Evolutionary conservation across 1,140 invertebrate genomes (phyloP), one percentile per base, ranked within the genome.

Genomic region (Aethina tumida): DNA sequence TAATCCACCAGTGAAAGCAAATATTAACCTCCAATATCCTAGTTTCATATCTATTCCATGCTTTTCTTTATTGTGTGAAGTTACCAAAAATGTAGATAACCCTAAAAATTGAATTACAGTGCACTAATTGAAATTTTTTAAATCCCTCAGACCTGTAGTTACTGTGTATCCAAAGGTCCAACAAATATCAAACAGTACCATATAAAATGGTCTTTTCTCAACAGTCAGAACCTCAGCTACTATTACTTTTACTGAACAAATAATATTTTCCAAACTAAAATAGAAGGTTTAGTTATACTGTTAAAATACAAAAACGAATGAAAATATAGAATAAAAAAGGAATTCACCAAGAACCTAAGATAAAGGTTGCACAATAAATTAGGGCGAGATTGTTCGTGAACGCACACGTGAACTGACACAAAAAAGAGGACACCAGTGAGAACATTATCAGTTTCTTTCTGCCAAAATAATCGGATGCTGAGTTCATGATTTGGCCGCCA

Each of bases 21-120:
- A 52, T 28, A 49, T 38, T 28, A 50, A 20, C 21, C 54, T 46
- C 52, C 54, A 56, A 30, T 44, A 47, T 6, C 45, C 33, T 8
- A 50, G 36, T 35, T 45, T 42, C 18, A 44, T 40, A 19, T 46
- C 41, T 16, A 26, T 42, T 3, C 29, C 30, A 14, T 40, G 20
- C 16, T 46, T 32, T 29, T 39, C 13, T 2, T 36, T 18, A 2
- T 47, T 17, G 12, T 22, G 12, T n/a, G 18, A n/a, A 25, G 25
- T 16, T 6, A 33, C 13, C 8, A 40, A 9, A 25, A 22, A 34
- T 24, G 9, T 10, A 16, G 15, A 40, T 3, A 34, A 13, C 5
- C 7, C 31, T 16, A 15, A 9, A 14, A 17, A 16, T 34, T 12
- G n/a, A 25, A n/a, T 24, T 15, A 16, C 12, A 30, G 36, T 25